Percentiles rank a stretch among this genome's conserved stretches.
phyloP scores from a whole-genome alignment of 2,113 vertebrate species.

The Canis aureus region DNA sequence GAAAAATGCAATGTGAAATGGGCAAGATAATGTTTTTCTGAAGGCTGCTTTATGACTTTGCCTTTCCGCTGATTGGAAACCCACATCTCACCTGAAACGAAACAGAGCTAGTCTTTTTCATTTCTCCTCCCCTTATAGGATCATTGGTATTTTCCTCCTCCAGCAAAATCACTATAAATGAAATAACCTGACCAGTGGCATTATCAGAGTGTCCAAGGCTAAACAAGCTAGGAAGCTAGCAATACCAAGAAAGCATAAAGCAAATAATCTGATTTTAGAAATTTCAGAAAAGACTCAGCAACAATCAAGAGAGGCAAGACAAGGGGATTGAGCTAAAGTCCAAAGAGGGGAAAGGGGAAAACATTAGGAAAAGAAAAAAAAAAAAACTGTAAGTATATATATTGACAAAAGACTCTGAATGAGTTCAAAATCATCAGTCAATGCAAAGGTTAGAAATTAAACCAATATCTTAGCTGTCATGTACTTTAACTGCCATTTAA shows the following conservation, averaged over 20 bases:
- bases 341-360: not conserved
- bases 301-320: not conserved
- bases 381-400: not conserved
- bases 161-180: conserved; percentile 6
- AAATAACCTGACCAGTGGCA: not conserved
- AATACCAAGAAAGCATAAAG: conserved; percentile 19
- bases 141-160: not conserved
- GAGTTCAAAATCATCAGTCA: not conserved
- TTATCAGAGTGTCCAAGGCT: not conserved
- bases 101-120: not conserved
- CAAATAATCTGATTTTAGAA: conserved; percentile 4
- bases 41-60: not conserved
- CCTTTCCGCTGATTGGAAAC: not conserved
- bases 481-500: not conserved
- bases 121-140: not conserved
- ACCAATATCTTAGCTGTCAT: not conserved
- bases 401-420: not conserved
- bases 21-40: not conserved
- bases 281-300: not conserved
- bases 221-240: not conserved
- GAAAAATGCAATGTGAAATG: not conserved
- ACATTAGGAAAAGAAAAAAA: not conserved
- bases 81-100: not conserved
- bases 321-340: not conserved
- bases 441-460: conserved; percentile 18